Evolutionary conservation across 1,140 invertebrate species (phyloP).

Genomic region (Thaumatotibia leucotreta): DNA sequence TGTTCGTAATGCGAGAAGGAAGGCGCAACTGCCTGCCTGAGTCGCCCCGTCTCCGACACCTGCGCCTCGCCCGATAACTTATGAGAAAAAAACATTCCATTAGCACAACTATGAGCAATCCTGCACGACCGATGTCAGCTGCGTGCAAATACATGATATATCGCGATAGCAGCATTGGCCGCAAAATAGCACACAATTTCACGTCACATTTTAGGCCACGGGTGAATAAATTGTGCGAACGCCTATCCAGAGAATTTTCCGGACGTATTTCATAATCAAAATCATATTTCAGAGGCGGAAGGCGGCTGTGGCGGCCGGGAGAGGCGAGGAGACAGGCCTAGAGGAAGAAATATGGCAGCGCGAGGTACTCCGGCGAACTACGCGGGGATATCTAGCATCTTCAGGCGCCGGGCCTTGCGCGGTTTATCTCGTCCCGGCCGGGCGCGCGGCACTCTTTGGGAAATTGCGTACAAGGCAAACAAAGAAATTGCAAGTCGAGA

Average conservation of each 20-base stretch:
- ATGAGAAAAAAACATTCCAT: background rate
- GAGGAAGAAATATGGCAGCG: constrained; percentile 40
- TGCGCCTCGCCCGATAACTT: constrained; percentile 17
- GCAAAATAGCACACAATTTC: constrained; percentile 23
- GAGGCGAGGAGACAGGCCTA: constrained; percentile 28
- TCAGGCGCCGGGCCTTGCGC: constrained; percentile 32
- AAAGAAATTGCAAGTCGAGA: constrained; percentile 62
- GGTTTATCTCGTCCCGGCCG: constrained; percentile 49
- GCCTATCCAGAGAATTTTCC: constrained; percentile 30
- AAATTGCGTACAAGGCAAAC: constrained; percentile 68
- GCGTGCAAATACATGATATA: background rate
- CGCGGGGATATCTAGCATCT: constrained; percentile 55
- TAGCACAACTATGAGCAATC: constrained; percentile 1
- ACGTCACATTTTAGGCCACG: constrained; percentile 20
- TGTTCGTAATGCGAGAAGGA: background rate
- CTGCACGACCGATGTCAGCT: background rate
- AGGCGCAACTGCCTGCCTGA: constrained; percentile 29
- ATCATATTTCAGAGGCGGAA: constrained; percentile 39
- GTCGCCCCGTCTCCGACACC: constrained; percentile 20
- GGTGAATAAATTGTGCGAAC: constrained; percentile 25
- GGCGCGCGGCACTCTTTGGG: constrained; percentile 41
- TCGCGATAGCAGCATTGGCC: constrained; percentile 8
- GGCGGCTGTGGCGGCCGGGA: constrained; percentile 28
- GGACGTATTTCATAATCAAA: constrained; percentile 46
- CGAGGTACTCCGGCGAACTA: constrained; percentile 24